Evolutionary conservation across 2,113 vertebrate species (phyloP), one percentile per base, ranked within the genome.

Genomic region (Microtus richardsoni): DNA sequence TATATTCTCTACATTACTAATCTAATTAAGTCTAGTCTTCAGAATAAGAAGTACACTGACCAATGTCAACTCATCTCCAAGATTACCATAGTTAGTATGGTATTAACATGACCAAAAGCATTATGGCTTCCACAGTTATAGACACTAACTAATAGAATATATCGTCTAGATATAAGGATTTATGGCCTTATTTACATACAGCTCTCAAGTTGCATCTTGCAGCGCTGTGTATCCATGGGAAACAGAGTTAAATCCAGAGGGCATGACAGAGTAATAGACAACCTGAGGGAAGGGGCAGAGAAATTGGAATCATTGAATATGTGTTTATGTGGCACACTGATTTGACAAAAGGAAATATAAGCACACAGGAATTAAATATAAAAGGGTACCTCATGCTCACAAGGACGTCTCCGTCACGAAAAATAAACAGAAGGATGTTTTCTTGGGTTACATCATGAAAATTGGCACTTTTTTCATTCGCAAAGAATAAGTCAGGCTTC

Each of bases 201-300:
- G 98, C 99, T 99, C 98, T 99, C 99, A 85, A 99, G 98, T 98
- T 99, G 99, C 99, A 99, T 99, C 98, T 99, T 99, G 98, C 99
- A 99, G 95, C 99, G 99, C 77, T 99, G 99, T 4, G 99, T 99
- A 97, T 99, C 99, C 99, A 99, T 99, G 30, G 99, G 99, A 98
- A 99, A 99, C 95, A 99, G 98, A 0, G 99, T 99, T 97, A 99
- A 98, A 97, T 99, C 99, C 97, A 99, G 98, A 5, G 99, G 99
- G 97, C 99, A 99, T 17, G 99, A 99, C 9, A 99, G 98, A 13
- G 99, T 99, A 95, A 99, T 98, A 16, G 99, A 99, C 97, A 99
- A 98, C 98, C 99, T 99, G 98, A 91, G 98, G 95, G 93, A 11
- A 98, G 19, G 98, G 90, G 97, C 78, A 97, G 1, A 16, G 26